These are phyloP conservation scores for Gavialis gangeticus DNA, from an alignment of 2,113 vertebrate species.

Conservation along the genomic window DNA sequence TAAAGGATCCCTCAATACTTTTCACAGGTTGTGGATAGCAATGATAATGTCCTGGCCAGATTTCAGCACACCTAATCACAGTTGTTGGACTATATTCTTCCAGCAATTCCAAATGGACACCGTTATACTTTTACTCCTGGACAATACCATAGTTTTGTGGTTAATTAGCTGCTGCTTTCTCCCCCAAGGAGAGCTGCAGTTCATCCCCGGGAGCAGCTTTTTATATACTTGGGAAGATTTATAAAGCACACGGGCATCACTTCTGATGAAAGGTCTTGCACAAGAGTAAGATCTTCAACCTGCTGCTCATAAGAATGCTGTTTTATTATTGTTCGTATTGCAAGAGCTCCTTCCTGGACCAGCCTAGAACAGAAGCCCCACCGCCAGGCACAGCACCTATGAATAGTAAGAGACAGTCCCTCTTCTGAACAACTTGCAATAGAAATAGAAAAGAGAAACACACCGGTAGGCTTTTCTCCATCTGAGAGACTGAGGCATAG, in stretches of 20 bases:
- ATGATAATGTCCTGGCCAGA: not conserved
- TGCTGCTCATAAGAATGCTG: not conserved
- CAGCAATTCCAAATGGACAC: not conserved
- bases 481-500: not conserved
- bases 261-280: slow-evolving; percentile 15
- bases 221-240: not conserved
- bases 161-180: not conserved
- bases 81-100: not conserved
- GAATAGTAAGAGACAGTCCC: not conserved
- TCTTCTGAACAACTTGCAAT: not conserved
- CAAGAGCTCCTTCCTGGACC: slow-evolving; percentile 36
- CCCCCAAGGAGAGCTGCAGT: not conserved
- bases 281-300: slow-evolving; percentile 17
- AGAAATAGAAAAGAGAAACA: not conserved
- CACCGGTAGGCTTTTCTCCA: fast-evolving
- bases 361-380: not conserved
- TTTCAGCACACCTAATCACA: not conserved
- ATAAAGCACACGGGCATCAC: not conserved
- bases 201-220: fast-evolving
- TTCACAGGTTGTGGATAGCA: not conserved
- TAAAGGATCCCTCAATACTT: not conserved
- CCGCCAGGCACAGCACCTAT: not conserved
- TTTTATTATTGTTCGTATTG: slow-evolving; percentile 39
- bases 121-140: not conserved
- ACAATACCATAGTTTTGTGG: not conserved